These are phyloP conservation scores for Noctua comes DNA, from an alignment of 2,888 invertebrate genomes.

Conservation along the genomic window DNA sequence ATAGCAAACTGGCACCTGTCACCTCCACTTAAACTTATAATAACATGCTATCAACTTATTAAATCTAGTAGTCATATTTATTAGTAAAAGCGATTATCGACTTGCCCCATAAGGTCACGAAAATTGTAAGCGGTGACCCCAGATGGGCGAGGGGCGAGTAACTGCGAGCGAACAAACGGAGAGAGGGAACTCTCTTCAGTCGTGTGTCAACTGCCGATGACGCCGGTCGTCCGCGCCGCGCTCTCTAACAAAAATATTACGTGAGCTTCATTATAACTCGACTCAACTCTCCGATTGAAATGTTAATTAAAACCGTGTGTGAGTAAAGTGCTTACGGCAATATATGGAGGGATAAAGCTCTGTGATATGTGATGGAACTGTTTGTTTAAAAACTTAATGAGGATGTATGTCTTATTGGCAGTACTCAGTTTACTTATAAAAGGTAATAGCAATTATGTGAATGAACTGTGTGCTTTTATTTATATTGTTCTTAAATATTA, in stretches of 20 bases:
- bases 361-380: conserved; percentile 85
- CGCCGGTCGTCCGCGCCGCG: conserved; percentile 71
- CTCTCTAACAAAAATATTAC: conserved; percentile 60
- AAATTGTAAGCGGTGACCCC: conserved; percentile 84
- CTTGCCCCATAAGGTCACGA: conserved; percentile 84
- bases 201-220: conserved; percentile 73
- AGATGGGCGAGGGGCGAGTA: conserved; percentile 81
- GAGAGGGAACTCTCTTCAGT: conserved; percentile 77
- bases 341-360: conserved; percentile 68
- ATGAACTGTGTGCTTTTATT: conserved; percentile 35
- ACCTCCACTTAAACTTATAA: conserved; percentile 43
- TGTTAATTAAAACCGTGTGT: conserved; percentile 73
- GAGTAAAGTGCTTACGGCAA: conserved; percentile 69
- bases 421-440: conserved; percentile 84
- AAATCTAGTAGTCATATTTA: conserved; percentile 70
- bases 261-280: conserved; percentile 70
- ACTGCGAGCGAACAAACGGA: conserved; percentile 72
- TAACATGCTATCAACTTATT: conserved; percentile 55
- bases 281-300: conserved; percentile 68
- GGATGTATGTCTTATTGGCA: conserved; percentile 86
- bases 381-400: conserved; percentile 79
- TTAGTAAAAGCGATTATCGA: conserved; percentile 80
- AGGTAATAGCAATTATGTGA: conserved; percentile 75
- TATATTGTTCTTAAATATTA: not conserved
- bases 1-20: conserved; percentile 50